Conservation (phyloP, 2,113 vertebrate genomes). For the Serranochromis macrocephalus region DNA sequence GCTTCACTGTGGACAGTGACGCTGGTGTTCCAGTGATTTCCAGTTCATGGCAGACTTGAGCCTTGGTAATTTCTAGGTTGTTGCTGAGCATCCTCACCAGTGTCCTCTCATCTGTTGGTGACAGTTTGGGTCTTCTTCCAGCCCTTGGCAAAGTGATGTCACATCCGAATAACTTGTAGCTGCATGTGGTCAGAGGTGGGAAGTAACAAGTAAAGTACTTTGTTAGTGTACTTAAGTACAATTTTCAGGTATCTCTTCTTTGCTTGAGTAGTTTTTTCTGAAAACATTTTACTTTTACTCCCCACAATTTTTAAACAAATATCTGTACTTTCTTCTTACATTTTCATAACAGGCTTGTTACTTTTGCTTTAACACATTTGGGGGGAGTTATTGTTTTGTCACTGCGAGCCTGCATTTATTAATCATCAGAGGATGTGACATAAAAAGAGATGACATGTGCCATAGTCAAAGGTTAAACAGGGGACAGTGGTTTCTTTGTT, state of each 20-base stretch:
- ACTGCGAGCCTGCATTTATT: background rate
- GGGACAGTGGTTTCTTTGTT: background rate
- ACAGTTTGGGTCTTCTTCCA: background rate
- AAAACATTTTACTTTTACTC: background rate
- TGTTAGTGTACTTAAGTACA: background rate
- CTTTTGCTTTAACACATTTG: background rate
- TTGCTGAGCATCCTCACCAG: background rate
- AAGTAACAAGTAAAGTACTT: background rate
- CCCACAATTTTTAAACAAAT: background rate
- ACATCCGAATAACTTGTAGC: background rate
- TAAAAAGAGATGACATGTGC: background rate
- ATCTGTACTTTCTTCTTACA: background rate
- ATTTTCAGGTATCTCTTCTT: background rate
- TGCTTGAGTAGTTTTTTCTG: background rate
- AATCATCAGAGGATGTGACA: background rate
- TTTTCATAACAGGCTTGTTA: background rate
- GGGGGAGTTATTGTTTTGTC: background rate
- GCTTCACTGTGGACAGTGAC: background rate
- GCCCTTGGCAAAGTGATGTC: background rate
- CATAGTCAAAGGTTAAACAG: background rate
- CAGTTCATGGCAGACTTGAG: background rate
- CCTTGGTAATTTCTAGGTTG: background rate
- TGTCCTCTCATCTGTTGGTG: background rate
- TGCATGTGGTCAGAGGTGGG: background rate
- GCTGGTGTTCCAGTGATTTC: background rate